A percentile compares a stretch with the other conserved stretches of the same genome.
Evolutionary conservation across 2,113 vertebrate genomes (phyloP).

Genomic region (Alouatta palliata): DNA sequence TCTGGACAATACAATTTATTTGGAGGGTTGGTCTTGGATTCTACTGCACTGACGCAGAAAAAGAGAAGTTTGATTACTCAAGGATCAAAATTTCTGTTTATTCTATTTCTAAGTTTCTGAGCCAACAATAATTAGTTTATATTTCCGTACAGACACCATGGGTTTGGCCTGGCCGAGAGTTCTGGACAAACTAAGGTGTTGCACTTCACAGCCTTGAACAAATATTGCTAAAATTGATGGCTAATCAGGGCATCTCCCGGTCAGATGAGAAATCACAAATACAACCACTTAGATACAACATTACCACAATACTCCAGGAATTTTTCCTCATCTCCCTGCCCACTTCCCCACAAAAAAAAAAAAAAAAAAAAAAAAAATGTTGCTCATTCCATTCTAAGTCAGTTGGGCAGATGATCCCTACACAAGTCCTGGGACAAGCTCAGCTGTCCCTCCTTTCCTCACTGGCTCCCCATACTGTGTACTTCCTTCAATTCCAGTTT

Average conservation of each 20-base stretch:
- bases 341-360: fast-evolving
- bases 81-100: not conserved
- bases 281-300: not conserved
- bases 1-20: not conserved
- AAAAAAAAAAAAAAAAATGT: not conserved
- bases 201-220: not conserved
- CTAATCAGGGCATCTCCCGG: not conserved
- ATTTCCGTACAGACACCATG: not conserved
- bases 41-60: not conserved
- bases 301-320: not conserved
- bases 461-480: not conserved
- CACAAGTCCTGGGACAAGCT: fast-evolving
- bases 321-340: not conserved
- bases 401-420: not conserved
- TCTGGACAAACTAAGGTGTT: not conserved
- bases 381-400: not conserved
- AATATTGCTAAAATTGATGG: not conserved
- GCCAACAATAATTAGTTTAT: not conserved
- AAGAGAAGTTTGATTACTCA: not conserved
- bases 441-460: not conserved
- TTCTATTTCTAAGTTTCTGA: not conserved
- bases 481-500: not conserved
- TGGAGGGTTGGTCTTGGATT: not conserved
- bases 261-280: not conserved
- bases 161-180: not conserved